Evolutionary conservation across 2,888 invertebrate genomes (phyloP), one percentile per base, ranked within the genome.

Genomic region (Geotrupes spiniger): DNA sequence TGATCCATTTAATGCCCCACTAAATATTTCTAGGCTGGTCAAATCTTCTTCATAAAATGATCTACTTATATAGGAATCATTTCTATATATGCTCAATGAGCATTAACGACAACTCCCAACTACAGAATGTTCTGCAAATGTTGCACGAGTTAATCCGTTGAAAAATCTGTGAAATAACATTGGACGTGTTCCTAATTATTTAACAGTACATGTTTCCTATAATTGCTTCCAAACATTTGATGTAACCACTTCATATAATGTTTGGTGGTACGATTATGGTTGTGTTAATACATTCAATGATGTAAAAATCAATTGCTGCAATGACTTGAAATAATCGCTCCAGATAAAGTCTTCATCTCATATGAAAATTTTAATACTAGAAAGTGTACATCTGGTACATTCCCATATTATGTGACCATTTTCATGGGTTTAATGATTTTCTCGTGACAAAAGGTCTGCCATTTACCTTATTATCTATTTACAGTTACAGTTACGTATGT

Each of bases 221-320:
- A 6, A 4, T 15, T 9, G 5, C 4, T 11, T 10, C 56, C 53
- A 27, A 53, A 51, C 8, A 53, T 29, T 6, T 27, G 16, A 3
- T 53, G 36, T 17, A 54, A 31, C n/a, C 46, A 71, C 12, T 10
- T 69, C 4, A 77, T 53, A 62, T 77, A 77, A 53, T 49, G 43
- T 17, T 33, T 26, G 5, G 44, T 26, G 15, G 49, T 49, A 28
- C 10, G 15, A 29, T 49, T 42, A 16, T 49, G 43, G 10, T 49
- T 43, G 9, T 17, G 43, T 4, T 29, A 21, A 33, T 49, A 43
- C 27, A 44, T 21, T 29, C 49, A n/a, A n/a, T 16, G 10, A 49
- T 16, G 38, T 49, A 49, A 2, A 49, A 6, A 14, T 49, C 49
- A 9, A 49, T n/a, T 11, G 31, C 1, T 1, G 39, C 31, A 15